phyloP scores from a whole-genome alignment of 1,140 invertebrate species.

The Neodiprion pinetum region DNA sequence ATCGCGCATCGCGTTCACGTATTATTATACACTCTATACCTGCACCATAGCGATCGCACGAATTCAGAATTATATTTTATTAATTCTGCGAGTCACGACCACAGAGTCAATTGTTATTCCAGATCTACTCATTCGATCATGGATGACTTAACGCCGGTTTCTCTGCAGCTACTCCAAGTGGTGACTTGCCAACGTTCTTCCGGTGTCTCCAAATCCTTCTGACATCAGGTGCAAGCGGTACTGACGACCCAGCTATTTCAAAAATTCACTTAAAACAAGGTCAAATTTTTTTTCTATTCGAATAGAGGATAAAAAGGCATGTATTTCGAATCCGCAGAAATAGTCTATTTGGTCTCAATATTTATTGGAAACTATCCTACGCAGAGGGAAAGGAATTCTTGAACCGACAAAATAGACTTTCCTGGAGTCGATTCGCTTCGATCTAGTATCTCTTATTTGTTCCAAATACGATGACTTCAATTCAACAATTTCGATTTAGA shows the following conservation, averaged over 20 bases:
- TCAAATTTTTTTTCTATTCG: too few relatives aligned
- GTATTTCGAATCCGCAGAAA: too few relatives aligned
- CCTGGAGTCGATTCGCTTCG: too few relatives aligned
- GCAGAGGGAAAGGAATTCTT: too few relatives aligned
- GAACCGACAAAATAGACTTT: too few relatives aligned
- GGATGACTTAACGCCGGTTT: conserved; percentile 8
- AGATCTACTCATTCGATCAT: neutral
- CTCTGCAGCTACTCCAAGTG: neutral
- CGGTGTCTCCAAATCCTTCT: conserved; percentile 86
- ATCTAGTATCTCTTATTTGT: too few relatives aligned
- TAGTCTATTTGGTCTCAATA: too few relatives aligned
- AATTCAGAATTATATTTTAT: conserved; percentile 8
- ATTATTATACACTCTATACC: conserved; percentile 1
- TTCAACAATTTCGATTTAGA: too few relatives aligned
- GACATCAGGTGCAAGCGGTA: conserved; percentile 82
- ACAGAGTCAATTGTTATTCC: neutral
- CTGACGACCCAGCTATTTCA: conserved; percentile 78
- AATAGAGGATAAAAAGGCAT: too few relatives aligned
- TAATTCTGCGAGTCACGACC: neutral
- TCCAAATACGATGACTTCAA: too few relatives aligned
- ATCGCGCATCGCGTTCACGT: neutral
- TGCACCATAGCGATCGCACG: conserved; percentile 12
- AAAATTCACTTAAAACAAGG: too few relatives aligned
- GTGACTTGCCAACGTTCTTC: conserved; percentile 71
- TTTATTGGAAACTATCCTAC: too few relatives aligned